Conservation (phyloP, 1,140 invertebrate genomes). For the Cecropterus lyciades region DNA sequence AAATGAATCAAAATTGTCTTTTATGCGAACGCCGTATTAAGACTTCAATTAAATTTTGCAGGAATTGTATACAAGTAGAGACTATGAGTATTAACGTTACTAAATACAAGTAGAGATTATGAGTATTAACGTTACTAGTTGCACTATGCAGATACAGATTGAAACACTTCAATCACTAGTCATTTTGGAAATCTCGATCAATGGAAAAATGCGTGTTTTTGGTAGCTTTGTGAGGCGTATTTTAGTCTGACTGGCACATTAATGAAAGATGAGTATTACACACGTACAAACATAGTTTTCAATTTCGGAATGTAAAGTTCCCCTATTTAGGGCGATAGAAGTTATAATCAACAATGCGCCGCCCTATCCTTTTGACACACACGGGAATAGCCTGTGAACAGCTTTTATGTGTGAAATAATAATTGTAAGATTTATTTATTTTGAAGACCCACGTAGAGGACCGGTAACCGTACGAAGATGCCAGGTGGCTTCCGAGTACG, state of each 20-base stretch:
- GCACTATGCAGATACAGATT: not conserved
- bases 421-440: not conserved
- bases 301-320: slow-evolving; percentile 32
- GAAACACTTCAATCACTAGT: not conserved
- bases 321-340: slow-evolving; percentile 35
- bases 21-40: no score
- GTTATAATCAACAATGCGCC: slow-evolving; percentile 34
- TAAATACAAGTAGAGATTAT: no score
- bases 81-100: no score
- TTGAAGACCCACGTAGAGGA: no score
- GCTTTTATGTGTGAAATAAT: not conserved
- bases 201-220: slow-evolving; percentile 27
- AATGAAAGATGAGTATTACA: slow-evolving; percentile 35
- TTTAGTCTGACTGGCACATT: slow-evolving; percentile 28
- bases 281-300: slow-evolving; percentile 35
- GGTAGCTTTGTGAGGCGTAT: slow-evolving; percentile 16
- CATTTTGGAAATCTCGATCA: slow-evolving; percentile 3
- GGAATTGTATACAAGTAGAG: no score
- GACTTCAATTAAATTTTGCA: no score
- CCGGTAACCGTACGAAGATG: no score
- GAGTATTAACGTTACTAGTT: no score
- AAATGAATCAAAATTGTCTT: no score
- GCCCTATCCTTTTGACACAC: slow-evolving; percentile 39
- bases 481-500: no score
- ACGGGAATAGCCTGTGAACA: slow-evolving; percentile 20